phyloP scores from a whole-genome alignment of 2,797 vertebrate genomes.

The Trachurus trachurus region DNA sequence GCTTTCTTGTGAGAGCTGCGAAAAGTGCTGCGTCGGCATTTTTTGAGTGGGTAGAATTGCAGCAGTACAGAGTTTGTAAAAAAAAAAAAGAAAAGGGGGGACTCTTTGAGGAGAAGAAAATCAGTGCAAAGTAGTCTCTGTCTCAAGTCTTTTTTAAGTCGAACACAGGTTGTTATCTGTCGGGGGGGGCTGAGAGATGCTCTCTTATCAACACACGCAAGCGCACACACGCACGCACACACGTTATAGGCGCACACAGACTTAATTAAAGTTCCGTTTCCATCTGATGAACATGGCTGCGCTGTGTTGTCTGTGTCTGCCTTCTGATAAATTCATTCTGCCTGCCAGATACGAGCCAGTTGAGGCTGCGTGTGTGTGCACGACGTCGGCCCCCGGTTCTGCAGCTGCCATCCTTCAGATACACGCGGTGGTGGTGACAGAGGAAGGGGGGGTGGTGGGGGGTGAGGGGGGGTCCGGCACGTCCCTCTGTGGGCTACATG shows the following conservation, averaged over 20 bases:
- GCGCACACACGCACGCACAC: constrained; percentile 27
- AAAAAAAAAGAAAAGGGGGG: constrained; percentile 2
- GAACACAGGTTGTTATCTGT: constrained; percentile 78
- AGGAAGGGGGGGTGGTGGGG: background rate
- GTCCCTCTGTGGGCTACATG: constrained; percentile 56
- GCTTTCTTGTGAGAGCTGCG: constrained; percentile 58
- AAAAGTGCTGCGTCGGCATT: constrained; percentile 75
- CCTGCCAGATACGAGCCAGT: constrained; percentile 69
- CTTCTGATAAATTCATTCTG: constrained; percentile 73
- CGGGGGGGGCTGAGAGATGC: constrained; percentile 40
- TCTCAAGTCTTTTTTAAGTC: constrained; percentile 76
- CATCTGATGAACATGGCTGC: constrained; percentile 67
- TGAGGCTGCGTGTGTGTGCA: constrained; percentile 30
- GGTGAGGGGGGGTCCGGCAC: constrained; percentile 63
- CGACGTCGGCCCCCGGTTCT: constrained; percentile 60
- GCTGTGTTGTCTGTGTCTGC: constrained; percentile 64
- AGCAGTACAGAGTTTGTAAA: constrained; percentile 60
- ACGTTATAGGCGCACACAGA: constrained; percentile 47
- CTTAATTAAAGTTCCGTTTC: constrained; percentile 78
- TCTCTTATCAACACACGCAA: constrained; percentile 50
- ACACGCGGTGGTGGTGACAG: constrained; percentile 64
- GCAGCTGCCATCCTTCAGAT: constrained; percentile 73
- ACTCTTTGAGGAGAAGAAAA: constrained; percentile 49
- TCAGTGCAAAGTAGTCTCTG: constrained; percentile 58
- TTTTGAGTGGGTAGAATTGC: constrained; percentile 67